These are phyloP conservation scores for Cromileptes altivelis DNA, from an alignment of 2,113 vertebrate species.

Conservation along the genomic window DNA sequence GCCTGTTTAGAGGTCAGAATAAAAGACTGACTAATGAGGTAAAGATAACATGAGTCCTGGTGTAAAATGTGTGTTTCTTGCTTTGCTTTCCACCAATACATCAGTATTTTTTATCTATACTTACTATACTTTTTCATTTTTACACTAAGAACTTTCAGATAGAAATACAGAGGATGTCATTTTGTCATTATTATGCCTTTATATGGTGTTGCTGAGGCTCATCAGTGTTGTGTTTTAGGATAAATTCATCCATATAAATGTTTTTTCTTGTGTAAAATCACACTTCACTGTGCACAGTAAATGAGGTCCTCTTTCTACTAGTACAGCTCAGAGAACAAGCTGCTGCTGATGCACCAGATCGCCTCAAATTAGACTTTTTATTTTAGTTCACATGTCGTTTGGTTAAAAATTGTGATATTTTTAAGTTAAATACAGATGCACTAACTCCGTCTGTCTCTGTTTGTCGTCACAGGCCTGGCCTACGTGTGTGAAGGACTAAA, in stretches of 20 bases:
- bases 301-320: not conserved
- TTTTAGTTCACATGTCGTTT: not conserved
- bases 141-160: not conserved
- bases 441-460: conserved; percentile 1
- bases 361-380: not conserved
- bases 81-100: not conserved
- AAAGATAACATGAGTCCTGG: not conserved
- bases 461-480: conserved; percentile 87
- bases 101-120: not conserved
- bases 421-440: not conserved
- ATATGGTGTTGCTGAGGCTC: not conserved
- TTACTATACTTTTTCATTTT: not conserved
- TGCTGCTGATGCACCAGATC: not conserved
- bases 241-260: not conserved
- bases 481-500: conserved; percentile 96
- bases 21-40: conserved; percentile 2
- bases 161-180: not conserved
- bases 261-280: not conserved
- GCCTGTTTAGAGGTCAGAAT: not conserved
- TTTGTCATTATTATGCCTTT: not conserved
- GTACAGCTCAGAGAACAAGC: not conserved
- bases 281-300: not conserved
- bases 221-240: not conserved
- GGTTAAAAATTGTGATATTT: not conserved
- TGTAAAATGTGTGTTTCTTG: not conserved